Evolutionary conservation across 1,140 invertebrate genomes (phyloP), one percentile per base, ranked within the genome.

Genomic region (Philopotamus ludificatus): DNA sequence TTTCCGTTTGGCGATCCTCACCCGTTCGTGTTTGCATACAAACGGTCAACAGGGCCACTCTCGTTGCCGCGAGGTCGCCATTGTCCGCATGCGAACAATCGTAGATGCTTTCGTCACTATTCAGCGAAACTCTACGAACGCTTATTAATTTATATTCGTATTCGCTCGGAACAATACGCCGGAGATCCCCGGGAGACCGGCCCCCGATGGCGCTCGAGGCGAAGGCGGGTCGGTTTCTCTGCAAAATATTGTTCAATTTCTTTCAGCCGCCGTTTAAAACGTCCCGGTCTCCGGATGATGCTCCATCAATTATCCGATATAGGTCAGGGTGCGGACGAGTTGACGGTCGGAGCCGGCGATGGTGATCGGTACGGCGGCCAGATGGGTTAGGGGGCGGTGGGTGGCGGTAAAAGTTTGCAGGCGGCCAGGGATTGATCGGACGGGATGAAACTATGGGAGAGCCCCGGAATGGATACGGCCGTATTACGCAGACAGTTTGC

Each of bases 351-450:
- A 34, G 28, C 28, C 28, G 28, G 28, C 28, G 28, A 34, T 4
- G 28, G 28, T 34, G 28, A 34, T 12, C 12, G 28, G 28, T n/a
- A n/a, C n/a, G n/a, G n/a, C n/a, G n/a, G n/a, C n/a, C n/a, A n/a
- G n/a, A n/a, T 7, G 28, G 28, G 4, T 12, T 12, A 34, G 28
- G 12, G 28, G 28, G 4, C 12, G 28, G 28, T 4, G 12, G 28
- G 28, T 12, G 28, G 28, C 28, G 28, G 28, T 34, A 34, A 34
- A 34, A 34, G 28, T 34, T 34, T 34, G 4, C 28, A 34, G 28
- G 28, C 26, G 28, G 28, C n/a, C 34, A 4, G 59, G 65, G 61
- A 67, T 67, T 67, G 61, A 67, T 67, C 66, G 66, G 53, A 23
- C 9, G 53, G 59, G 50, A 63, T 59, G 55, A 65, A 55, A 18